Percentiles rank a stretch among this genome's conserved stretches.
Evolutionary conservation across 2,888 invertebrate species (phyloP).

Genomic region (Agriopis leucophaearia): DNA sequence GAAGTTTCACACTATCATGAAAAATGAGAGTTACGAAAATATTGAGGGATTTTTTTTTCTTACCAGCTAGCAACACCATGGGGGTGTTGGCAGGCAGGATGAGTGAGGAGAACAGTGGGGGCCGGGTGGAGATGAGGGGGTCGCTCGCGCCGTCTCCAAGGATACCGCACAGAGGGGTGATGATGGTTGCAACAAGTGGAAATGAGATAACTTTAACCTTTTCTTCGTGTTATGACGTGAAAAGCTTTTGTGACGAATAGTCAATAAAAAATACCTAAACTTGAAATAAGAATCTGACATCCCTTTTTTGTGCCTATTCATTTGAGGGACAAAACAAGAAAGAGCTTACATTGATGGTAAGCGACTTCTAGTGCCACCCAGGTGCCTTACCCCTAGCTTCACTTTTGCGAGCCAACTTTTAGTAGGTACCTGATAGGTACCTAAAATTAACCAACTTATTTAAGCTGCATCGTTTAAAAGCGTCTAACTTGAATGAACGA

Average conservation of each 20-base stretch:
- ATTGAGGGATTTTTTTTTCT: background rate
- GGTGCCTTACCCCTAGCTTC: no score
- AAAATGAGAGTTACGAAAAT: background rate
- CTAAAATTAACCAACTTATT: no score
- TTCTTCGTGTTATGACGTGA: slow-evolving; percentile 45
- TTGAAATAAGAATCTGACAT: background rate
- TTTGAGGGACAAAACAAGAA: no score
- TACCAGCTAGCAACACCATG: slow-evolving; percentile 12
- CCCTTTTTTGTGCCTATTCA: background rate
- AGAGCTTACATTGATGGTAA: no score
- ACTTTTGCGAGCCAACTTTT: no score
- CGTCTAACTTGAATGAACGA: no score
- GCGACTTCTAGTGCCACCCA: no score
- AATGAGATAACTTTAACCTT: slow-evolving; percentile 50
- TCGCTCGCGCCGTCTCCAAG: slow-evolving; percentile 65
- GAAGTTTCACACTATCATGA: no score
- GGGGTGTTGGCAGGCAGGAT: slow-evolving; percentile 14
- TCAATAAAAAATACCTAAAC: background rate
- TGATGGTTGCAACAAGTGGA: slow-evolving; percentile 73
- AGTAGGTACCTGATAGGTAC: no score
- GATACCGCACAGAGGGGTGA: slow-evolving; percentile 59
- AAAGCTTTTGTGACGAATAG: slow-evolving; percentile 17
- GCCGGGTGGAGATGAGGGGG: slow-evolving; percentile 29
- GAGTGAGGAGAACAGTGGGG: slow-evolving; percentile 16
- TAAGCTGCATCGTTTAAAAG: no score